Base-by-base conservation (phyloP, 2,113 vertebrate genomes). In the Mohoua ochrocephala region DNA sequence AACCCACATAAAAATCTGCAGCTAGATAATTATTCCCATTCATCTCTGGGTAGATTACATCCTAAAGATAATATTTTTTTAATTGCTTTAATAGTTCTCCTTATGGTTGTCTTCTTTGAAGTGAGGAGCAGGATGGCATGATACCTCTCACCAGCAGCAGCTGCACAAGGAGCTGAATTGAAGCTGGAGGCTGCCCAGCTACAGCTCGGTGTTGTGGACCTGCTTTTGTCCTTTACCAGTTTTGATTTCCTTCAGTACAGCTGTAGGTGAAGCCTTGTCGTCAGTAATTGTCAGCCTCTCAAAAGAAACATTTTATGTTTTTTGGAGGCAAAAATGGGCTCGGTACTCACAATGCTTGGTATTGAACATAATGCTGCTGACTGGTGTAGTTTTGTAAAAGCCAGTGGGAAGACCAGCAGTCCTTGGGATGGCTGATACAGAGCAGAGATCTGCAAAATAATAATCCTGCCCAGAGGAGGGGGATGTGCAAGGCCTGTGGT, bases 31-130 rank as follows among this genome's bases (percentile, higher is more conserved):
- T 83, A 80, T 89, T 91, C 45, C 45, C 35, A 70, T 84, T 97
- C 83, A 60, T 87, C 28, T 86, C 61, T 35, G 53, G 13, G n/a
- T 87, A 86, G 80, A 94, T 81, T 88, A 84, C 73, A 78, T 90
- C 79, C 84, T 93, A 68, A 81, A 89, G 93, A 89, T 87, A 86
- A 54, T 87, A 73, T 91, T 94, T 92, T 89, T 96, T 87, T 4
- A 94, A 91, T 88, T 94, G 73, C 41, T 92, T 92, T 96, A 89
- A 93, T 93, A 75, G 85, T 80, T 93, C 49, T 96, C 35, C 71
- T 77, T 88, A 47, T 2, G 3, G 56, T 77, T 93, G n/a, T 64
- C 57, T 41, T 77, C 87, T 94, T 94, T 94, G 86, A 92, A 87
- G 91, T 71, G 64, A 86, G 63, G 64, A 95, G 91, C 69, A 49